These are phyloP conservation scores for Upupa epops DNA, from an alignment of 2,113 vertebrate genomes.

Conservation along the genomic window DNA sequence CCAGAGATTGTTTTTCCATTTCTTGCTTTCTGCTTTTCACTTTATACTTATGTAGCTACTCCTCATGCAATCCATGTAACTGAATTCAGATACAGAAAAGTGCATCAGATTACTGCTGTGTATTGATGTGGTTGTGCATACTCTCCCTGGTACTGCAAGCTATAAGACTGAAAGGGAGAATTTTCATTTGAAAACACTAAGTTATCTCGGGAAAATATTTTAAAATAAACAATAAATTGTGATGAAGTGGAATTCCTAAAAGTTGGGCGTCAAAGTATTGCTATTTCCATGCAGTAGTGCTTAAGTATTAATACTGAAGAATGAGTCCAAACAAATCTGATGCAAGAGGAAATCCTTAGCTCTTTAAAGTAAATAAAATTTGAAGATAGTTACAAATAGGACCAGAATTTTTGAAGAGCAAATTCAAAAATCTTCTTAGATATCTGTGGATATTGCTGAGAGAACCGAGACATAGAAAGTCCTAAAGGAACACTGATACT, in stretches of 20 bases:
- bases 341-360: not conserved
- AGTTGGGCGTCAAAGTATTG: not conserved
- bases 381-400: not conserved
- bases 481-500: not conserved
- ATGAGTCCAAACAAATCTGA: not conserved
- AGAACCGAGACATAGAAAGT: not conserved
- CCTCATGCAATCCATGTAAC: not conserved
- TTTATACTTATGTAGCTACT: not conserved
- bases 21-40: not conserved
- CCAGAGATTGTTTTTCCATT: not conserved
- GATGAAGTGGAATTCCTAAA: not conserved
- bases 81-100: not conserved
- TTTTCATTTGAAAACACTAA: not conserved
- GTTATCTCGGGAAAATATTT: not conserved
- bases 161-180: not conserved
- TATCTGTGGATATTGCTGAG: not conserved
- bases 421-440: not conserved
- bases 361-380: not conserved
- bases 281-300: not conserved
- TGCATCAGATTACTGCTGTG: not conserved
- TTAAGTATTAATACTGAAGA: not conserved
- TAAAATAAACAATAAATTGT: not conserved
- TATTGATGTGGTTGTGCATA: not conserved
- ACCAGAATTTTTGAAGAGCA: not conserved
- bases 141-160: not conserved